phyloP scores from a whole-genome alignment of 1,140 invertebrate species.

The Hirudo medicinalis region DNA sequence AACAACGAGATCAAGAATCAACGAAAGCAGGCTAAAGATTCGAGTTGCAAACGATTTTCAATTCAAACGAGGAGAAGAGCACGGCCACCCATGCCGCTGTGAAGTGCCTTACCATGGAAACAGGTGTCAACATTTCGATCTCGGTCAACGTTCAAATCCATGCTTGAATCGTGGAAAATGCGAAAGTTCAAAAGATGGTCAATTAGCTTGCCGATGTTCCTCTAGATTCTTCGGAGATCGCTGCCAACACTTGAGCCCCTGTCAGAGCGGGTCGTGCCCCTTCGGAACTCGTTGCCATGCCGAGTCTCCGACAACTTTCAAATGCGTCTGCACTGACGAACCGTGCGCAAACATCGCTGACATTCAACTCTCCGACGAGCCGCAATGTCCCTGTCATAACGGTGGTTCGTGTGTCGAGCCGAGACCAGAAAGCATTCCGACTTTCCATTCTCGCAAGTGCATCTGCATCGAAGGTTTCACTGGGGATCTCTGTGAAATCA shows the following conservation, averaged over 20 bases:
- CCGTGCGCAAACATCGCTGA: neutral
- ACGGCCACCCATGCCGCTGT: neutral
- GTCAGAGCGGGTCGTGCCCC: conserved; percentile 6
- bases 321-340: conserved; percentile 16
- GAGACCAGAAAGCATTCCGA: neutral
- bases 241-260: conserved; percentile 19
- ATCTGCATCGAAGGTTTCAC: conserved; percentile 24
- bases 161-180: too few species aligned
- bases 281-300: conserved; percentile 13
- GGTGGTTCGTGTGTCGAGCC: conserved; percentile 61
- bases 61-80: neutral
- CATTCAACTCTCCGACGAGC: conserved; percentile 24
- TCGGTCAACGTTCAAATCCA: too few species aligned
- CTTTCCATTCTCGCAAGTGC: conserved; percentile 22
- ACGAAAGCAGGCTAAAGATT: too few species aligned
- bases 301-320: neutral
- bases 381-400: conserved; percentile 66
- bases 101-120: too few species aligned
- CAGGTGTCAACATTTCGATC: too few species aligned
- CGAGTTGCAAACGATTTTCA: too few species aligned
- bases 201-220: neutral
- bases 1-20: neutral
- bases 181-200: too few species aligned
- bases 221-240: conserved; percentile 16
- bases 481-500: conserved; percentile 15